Conservation (phyloP, 2,113 vertebrate species). For the Chaetorhynchus papuensis region DNA sequence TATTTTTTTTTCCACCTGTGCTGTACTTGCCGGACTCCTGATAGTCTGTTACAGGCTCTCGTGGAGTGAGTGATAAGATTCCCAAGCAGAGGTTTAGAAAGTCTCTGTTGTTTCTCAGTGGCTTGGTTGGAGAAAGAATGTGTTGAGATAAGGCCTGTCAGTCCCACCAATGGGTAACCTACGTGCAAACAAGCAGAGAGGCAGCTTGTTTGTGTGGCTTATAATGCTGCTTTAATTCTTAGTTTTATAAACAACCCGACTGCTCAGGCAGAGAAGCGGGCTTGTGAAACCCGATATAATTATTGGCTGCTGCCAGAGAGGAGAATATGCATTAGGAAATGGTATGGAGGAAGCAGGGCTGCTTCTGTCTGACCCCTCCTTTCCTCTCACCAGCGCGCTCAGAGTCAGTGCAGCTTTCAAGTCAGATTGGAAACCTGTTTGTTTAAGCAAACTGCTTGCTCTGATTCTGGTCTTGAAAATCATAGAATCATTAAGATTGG, state of each 20-base stretch:
- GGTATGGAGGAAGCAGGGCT: not conserved
- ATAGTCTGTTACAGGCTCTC: not conserved
- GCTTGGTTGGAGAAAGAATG: not conserved
- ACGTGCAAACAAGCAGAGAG: not conserved
- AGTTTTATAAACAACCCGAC: not conserved
- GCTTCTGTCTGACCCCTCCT: not conserved
- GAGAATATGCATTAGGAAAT: not conserved
- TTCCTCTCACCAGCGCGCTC: accelerated
- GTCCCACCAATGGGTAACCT: accelerated
- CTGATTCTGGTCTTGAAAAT: not conserved
- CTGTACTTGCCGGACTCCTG: not conserved
- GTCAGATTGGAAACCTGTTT: not conserved
- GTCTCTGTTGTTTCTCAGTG: not conserved
- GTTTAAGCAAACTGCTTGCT: not conserved
- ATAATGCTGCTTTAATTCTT: not conserved
- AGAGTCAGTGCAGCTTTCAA: not conserved
- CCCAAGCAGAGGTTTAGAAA: not conserved
- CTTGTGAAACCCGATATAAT: not conserved
- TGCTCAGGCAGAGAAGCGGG: not conserved
- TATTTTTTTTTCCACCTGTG: not conserved
- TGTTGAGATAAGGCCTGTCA: not conserved
- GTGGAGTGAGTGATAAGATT: not conserved
- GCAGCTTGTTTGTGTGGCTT: not conserved
- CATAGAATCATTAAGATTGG: not conserved
- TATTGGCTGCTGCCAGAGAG: not conserved